Evolutionary conservation across 2,797 vertebrate species (phyloP).

Genomic region (Argya squamiceps): DNA sequence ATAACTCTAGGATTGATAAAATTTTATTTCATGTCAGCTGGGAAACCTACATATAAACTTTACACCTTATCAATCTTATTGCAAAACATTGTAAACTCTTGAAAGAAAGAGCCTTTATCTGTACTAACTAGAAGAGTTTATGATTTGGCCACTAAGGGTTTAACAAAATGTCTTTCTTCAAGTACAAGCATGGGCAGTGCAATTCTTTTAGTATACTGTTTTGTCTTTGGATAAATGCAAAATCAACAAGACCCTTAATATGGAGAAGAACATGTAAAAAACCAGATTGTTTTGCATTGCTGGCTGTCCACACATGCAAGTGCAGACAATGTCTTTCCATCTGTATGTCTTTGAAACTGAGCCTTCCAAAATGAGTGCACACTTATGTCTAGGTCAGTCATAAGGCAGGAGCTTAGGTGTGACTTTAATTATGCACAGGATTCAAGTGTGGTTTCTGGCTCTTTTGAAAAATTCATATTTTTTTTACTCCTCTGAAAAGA

Average conservation of each 20-base stretch:
- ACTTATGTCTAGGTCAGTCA: not conserved
- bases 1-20: not conserved
- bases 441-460: not conserved
- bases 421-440: not conserved
- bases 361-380: not conserved
- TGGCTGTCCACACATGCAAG: not conserved
- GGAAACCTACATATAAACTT: not conserved
- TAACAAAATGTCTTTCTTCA: conserved; percentile 5
- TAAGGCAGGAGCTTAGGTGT: not conserved
- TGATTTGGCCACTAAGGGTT: not conserved
- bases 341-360: not conserved
- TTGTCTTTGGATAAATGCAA: not conserved
- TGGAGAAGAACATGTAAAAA: not conserved
- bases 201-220: not conserved
- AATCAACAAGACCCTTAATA: not conserved
- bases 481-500: not conserved
- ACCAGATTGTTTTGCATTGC: not conserved
- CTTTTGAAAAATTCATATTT: not conserved
- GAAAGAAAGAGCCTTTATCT: not conserved
- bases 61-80: conserved; percentile 15
- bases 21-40: not conserved
- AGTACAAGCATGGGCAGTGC: not conserved
- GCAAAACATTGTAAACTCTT: not conserved
- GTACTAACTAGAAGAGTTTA: not conserved
- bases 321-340: not conserved